Evolutionary conservation across 2,113 vertebrate genomes (phyloP), one percentile per base, ranked within the genome.

Genomic region (Lophochroa leadbeateri): DNA sequence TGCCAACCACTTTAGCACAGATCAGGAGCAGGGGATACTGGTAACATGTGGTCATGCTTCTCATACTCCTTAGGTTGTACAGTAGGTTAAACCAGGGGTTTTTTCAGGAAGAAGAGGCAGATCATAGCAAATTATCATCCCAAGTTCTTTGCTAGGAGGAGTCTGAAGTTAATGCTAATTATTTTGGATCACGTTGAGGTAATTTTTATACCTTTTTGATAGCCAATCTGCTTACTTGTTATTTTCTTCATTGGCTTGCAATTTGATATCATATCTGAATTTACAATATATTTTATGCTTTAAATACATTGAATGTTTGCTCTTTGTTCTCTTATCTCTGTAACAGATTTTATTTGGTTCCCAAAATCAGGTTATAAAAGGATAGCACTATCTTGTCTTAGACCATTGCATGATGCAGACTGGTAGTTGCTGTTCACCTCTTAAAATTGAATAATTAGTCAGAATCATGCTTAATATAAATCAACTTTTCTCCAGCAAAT

Each of bases 21-120:
- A 1, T 37, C 0, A 2, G 17, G 14, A 61, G 10, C 13, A n/a
- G 11, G 29, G 8, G 0, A 14, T 78, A 25, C 8, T 2, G 1
- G 11, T 53, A 28, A 53, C 5, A 17, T 29, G 15, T 35, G 8
- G 6, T 64, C 50, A 77, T 35, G 61, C 24, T 81, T 68, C 31
- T 31, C 61, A 29, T 53, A 35, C 11, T 68, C 7, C 39, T 82
- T 53, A 15, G 18, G 10, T 68, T 28, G 28, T 39, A 55, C 25
- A 4, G 5, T 11, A 81, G 18, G 57, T 21, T 9, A 83, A 76
- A 83, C 5, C 2, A 23, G 6, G 20, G 4, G 44, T 91, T 58
- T 79, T n/a, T 71, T 76, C 50, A 71, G 31, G n/a, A 53, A 58
- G n/a, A 76, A 89, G 11, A 37, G 23, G 10, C 8, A 57, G 12